phyloP scores from a whole-genome alignment of 2,113 vertebrate genomes.

The Ailurus styani region DNA sequence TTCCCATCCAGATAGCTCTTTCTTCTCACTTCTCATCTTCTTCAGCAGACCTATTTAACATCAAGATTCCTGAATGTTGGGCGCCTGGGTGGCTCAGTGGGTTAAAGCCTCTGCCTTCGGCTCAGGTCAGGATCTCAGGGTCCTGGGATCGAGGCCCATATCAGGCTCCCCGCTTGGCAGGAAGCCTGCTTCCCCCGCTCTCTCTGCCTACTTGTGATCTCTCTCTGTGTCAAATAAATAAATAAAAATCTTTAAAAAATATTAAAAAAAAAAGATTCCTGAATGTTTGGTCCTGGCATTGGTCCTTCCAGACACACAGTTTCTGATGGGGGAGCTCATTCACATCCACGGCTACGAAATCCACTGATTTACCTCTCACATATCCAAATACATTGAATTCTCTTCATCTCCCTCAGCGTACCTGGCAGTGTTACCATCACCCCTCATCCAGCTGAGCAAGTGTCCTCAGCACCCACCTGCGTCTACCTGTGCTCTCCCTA shows the following conservation, averaged over 20 bases:
- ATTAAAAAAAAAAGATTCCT: too few relatives aligned
- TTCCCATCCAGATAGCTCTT: rapidly evolving
- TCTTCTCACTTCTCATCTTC: not conserved
- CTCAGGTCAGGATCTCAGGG: too few relatives aligned
- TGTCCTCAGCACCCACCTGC: rapidly evolving
- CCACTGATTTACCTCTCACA: rapidly evolving
- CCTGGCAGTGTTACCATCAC: not conserved
- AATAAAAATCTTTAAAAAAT: too few relatives aligned
- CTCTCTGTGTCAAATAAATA: too few relatives aligned
- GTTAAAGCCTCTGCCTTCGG: too few relatives aligned
- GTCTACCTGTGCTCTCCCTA: rapidly evolving
- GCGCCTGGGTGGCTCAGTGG: too few relatives aligned
- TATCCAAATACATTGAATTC: not conserved
- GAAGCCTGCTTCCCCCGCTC: too few relatives aligned
- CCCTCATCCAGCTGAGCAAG: too few relatives aligned
- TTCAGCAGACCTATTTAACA: not conserved
- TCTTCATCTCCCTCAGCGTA: rapidly evolving
- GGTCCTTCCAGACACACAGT: not conserved
- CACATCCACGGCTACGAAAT: rapidly evolving
- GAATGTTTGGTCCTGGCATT: not conserved
- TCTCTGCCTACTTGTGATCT: too few relatives aligned
- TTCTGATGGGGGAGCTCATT: rapidly evolving
- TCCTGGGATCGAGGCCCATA: too few relatives aligned
- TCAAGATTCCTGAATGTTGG: not conserved
- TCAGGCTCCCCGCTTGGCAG: too few relatives aligned